Percentiles rank a stretch among this genome's conserved stretches.
Evolutionary conservation across 2,888 invertebrate species (phyloP).

Genomic region (Epiperipatus broadwayi): DNA sequence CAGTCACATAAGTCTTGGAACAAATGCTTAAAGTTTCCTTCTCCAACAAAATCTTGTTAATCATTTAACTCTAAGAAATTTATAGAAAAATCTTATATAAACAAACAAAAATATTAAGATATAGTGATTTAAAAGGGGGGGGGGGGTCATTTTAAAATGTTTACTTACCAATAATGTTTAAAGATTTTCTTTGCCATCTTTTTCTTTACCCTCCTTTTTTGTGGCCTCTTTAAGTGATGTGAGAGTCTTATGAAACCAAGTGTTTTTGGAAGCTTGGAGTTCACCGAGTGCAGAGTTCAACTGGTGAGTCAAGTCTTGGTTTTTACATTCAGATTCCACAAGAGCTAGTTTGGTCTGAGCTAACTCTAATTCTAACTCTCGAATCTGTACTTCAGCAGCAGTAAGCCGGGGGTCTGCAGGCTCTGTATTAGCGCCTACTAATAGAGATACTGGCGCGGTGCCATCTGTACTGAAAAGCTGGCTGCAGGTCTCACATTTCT

Average conservation of each 20-base stretch:
- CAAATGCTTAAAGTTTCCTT: no score
- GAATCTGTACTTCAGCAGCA: slow-evolving; percentile 43
- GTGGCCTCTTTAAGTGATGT: slow-evolving; percentile 37
- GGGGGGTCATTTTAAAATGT: no score
- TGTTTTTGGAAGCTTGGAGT: slow-evolving; percentile 44
- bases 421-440: no score
- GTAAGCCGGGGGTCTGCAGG: neutral
- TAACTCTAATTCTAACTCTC: slow-evolving; percentile 79
- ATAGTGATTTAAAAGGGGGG: no score
- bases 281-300: slow-evolving; percentile 60
- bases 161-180: no score
- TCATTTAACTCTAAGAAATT: no score
- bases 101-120: no score
- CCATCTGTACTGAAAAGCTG: slow-evolving; percentile 23
- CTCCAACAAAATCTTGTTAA: no score
- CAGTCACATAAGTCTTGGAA: no score
- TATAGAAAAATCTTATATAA: no score
- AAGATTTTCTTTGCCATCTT: slow-evolving; percentile 15
- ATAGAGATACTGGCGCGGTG: no score
- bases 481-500: slow-evolving; percentile 23
- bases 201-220: slow-evolving; percentile 19
- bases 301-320: slow-evolving; percentile 82
- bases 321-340: slow-evolving; percentile 88
- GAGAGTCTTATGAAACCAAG: slow-evolving; percentile 85
- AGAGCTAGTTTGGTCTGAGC: slow-evolving; percentile 91